These are phyloP conservation scores for Centropristis striata DNA, from an alignment of 2,113 vertebrate genomes.

Conservation along the genomic window DNA sequence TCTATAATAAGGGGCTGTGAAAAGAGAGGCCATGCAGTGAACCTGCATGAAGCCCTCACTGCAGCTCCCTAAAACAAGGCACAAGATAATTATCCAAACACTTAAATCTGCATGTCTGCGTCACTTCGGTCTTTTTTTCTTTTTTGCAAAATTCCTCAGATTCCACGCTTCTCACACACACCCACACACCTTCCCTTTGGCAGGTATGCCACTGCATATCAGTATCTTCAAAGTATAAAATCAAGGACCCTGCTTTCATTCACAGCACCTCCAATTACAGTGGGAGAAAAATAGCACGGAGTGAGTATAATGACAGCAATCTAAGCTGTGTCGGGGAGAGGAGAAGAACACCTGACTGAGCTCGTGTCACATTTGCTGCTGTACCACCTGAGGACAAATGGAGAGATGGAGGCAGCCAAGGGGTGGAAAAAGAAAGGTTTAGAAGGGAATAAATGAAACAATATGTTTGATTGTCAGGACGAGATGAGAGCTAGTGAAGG, in stretches of 20 bases:
- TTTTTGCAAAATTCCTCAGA: background rate
- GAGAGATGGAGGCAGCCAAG: background rate
- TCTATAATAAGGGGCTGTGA: conserved; percentile 46
- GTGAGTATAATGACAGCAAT: conserved; percentile 70
- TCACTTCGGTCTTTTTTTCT: conserved; percentile 12
- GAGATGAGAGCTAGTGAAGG: conserved; percentile 21
- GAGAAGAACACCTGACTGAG: conserved; percentile 47
- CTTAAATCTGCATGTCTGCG: conserved; percentile 19
- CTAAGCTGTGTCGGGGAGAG: conserved; percentile 42
- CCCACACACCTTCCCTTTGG: conserved; percentile 24
- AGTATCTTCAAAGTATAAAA: conserved; percentile 67
- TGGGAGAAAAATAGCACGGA: conserved; percentile 63
- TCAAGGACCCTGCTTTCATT: conserved; percentile 68
- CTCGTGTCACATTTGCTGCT: conserved; percentile 36
- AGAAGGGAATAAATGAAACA: background rate
- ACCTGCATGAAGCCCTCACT: conserved; percentile 3
- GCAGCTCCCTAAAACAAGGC: conserved; percentile 20
- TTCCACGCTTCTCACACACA: background rate
- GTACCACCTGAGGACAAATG: conserved; percentile 44
- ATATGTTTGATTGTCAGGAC: conserved; percentile 25
- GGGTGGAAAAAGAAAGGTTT: background rate
- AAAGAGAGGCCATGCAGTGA: conserved; percentile 22
- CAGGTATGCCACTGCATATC: conserved; percentile 36
- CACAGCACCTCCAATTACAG: conserved; percentile 67
- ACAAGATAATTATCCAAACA: conserved; percentile 35